Conservation (phyloP, 2,797 vertebrate genomes). For the Cyclopterus lumpus region DNA sequence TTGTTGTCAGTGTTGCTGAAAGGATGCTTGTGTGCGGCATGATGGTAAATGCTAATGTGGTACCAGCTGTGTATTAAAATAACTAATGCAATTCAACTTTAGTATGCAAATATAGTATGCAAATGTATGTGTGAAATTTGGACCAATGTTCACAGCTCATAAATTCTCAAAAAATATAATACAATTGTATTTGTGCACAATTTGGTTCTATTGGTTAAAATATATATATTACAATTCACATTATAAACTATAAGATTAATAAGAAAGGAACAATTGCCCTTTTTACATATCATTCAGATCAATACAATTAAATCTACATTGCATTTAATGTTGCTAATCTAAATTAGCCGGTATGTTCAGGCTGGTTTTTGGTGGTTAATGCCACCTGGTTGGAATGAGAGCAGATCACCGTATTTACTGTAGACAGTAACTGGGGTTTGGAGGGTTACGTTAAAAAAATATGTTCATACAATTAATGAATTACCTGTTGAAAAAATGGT, state of each 20-base stretch:
- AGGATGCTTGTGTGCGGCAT: slow-evolving; percentile 33
- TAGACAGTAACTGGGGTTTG: background rate
- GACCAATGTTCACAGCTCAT: background rate
- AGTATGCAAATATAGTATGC: slow-evolving; percentile 29
- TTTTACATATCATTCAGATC: slow-evolving; percentile 16
- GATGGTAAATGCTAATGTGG: slow-evolving; percentile 53
- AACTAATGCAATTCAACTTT: slow-evolving; percentile 16
- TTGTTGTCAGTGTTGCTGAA: slow-evolving; percentile 37
- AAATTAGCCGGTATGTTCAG: background rate
- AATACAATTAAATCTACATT: background rate
- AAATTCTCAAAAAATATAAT: background rate
- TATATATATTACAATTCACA: background rate
- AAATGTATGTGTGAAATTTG: slow-evolving; percentile 10
- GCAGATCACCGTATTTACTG: background rate
- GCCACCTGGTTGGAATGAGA: slow-evolving; percentile 9
- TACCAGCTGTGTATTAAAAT: slow-evolving; percentile 40
- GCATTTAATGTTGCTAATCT: slow-evolving; percentile 3
- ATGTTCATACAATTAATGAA: background rate
- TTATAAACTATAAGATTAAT: background rate
- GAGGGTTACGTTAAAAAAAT: background rate
- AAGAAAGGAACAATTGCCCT: background rate
- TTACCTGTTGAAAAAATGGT: background rate
- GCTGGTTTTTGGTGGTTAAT: background rate
- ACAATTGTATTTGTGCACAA: background rate
- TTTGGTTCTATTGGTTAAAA: background rate